Base-by-base conservation (phyloP, 2,888 invertebrate species). In the Drosophila kanekoi region DNA sequence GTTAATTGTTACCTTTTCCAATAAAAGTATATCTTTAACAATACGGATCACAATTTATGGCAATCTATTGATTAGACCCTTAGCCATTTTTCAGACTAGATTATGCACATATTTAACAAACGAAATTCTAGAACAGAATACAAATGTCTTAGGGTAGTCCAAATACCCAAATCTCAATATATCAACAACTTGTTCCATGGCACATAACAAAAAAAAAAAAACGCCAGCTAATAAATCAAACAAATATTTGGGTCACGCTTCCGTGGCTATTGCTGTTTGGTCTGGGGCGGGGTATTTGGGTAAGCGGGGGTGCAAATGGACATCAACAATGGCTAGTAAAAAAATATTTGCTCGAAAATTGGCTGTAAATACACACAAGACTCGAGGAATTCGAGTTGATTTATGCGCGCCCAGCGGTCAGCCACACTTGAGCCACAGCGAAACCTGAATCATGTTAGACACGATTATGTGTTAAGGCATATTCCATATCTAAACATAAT, bases 191-290 rank as follows among this genome's bases (percentile, higher is more conserved):
- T 76, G 61, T 79, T 75, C 37, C 38, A 40, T 56, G 59, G 60
- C 70, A 82, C 80, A 82, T 70, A 79, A 72, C 64, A n/a, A n/a
- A n/a, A 71, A 62, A 37, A 11, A 51, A 49, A 28, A 28, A 28
- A 28, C 28, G 18, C 51, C 75, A 77, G 83, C 78, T 83, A 86
- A 83, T 83, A 83, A 83, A 83, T 83, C 89, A 83, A 88, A 89
- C 89, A 88, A 88, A 88, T 83, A 83, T 83, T 83, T 83, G 83
- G 83, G 89, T 83, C 83, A 83, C 84, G 83, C 84, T 86, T 83
- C 83, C 89, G 88, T 85, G 73, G 61, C 51, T 40, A 38, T 38
- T 38, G 52, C 40, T 48, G 45, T 43, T 23, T n/a, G 52, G 11
- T 8, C 13, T 1, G 8, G 3, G 38, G 40, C 13, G 14, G 4